phyloP scores from a whole-genome alignment of 92 coral and sea anemone species.

The Phenganax subtilis region DNA sequence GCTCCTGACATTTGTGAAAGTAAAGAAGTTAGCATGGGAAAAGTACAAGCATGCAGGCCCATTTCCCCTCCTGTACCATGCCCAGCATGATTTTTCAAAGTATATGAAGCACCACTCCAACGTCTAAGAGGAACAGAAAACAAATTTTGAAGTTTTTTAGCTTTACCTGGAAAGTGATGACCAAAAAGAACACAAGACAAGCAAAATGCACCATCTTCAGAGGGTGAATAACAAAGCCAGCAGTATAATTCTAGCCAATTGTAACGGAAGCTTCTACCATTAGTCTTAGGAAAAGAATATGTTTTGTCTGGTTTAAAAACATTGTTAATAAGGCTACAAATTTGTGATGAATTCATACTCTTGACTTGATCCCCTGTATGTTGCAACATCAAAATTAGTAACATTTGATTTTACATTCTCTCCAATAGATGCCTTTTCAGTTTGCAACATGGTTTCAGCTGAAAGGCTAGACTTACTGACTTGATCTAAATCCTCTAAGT shows the following conservation, averaged over 20 bases:
- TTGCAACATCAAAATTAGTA: not conserved
- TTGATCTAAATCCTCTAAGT: too few relatives aligned
- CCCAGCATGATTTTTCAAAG: slow-evolving; percentile 1
- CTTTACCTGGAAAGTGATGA: slow-evolving; percentile 12
- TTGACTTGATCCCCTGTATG: not conserved
- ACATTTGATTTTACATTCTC: not conserved
- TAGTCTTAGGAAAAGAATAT: slow-evolving; percentile 6
- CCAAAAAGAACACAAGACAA: slow-evolving; percentile 27
- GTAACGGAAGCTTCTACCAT: slow-evolving; percentile 13
- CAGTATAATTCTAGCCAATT: not conserved
- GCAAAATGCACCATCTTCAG: slow-evolving; percentile 29
- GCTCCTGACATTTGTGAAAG: not conserved
- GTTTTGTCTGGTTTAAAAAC: slow-evolving; percentile 16
- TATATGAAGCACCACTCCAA: not conserved
- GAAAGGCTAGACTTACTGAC: not conserved
- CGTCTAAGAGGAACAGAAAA: not conserved
- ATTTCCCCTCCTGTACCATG: not conserved
- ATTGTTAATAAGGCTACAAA: not conserved
- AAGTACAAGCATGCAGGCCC: not conserved
- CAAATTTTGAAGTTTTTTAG: not conserved
- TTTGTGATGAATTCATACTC: not conserved
- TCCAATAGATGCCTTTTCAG: not conserved
- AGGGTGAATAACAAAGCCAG: slow-evolving; percentile 35
- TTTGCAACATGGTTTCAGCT: too few relatives aligned
- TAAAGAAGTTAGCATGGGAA: not conserved